A percentile compares a stretch with the other conserved stretches of the same genome.
Evolutionary conservation across 2,888 invertebrate genomes (phyloP).

Genomic region (Girardia tigrina): DNA sequence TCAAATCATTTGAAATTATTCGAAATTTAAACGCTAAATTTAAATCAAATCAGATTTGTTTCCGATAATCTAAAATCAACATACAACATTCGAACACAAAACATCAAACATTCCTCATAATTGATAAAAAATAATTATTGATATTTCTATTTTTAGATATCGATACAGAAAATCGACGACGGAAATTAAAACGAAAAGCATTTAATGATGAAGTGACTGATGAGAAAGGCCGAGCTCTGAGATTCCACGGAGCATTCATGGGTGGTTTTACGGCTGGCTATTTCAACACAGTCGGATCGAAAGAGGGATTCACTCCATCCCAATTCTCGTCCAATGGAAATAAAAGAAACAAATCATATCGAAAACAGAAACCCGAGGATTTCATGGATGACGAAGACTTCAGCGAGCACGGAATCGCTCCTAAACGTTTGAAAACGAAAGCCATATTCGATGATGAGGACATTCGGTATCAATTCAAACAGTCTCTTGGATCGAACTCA

Average conservation of each 20-base stretch:
- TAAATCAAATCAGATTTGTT: too few species aligned
- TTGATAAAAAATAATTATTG: too few species aligned
- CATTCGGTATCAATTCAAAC: not conserved
- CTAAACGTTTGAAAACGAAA: conserved; percentile 53
- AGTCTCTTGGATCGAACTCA: not conserved
- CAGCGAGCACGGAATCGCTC: conserved; percentile 84
- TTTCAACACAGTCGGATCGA: conserved; percentile 84
- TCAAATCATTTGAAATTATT: too few species aligned
- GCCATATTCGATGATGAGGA: conserved; percentile 5
- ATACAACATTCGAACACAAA: too few species aligned
- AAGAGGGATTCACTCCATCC: conserved; percentile 56
- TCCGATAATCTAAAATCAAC: too few species aligned
- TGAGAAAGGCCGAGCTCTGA: conserved; percentile 63
- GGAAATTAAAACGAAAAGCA: conserved; percentile 1
- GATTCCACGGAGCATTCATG: conserved; percentile 97
- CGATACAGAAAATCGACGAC: conserved; percentile 3
- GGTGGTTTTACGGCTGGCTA: conserved; percentile 95
- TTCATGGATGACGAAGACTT: conserved; percentile 97
- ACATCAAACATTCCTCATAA: too few species aligned
- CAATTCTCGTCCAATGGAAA: not conserved
- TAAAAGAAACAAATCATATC: not conserved
- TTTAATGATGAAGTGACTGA: conserved; percentile 59
- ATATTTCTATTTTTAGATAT: not conserved
- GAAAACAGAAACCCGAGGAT: conserved; percentile 61
- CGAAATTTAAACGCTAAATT: too few species aligned